Percentiles rank a stretch among this genome's conserved stretches.
phyloP scores from a whole-genome alignment of 2,888 invertebrate species.

The Spisula solida region DNA sequence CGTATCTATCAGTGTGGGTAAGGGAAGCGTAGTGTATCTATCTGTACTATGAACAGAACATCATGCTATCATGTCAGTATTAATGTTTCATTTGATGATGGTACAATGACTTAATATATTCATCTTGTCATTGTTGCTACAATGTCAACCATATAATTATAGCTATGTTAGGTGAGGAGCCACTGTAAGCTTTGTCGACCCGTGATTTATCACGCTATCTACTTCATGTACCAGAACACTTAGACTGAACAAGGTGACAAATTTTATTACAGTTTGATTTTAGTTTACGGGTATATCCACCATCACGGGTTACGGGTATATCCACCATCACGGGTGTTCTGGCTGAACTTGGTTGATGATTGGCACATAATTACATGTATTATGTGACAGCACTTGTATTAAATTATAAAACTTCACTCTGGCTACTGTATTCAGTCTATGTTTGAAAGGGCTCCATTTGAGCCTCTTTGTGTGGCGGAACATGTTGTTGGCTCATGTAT shows the following conservation, averaged over 20 bases:
- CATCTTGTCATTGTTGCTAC: constrained; percentile 37
- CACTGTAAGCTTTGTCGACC: background rate
- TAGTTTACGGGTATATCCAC: constrained; percentile 33
- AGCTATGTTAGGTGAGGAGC: constrained; percentile 5
- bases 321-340: constrained; percentile 6
- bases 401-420: no score
- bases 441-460: no score
- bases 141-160: constrained; percentile 33
- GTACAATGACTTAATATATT: constrained; percentile 45
- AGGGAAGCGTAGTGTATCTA: no score
- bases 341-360: no score
- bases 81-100: constrained; percentile 44
- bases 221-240: constrained; percentile 10
- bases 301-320: constrained; percentile 20
- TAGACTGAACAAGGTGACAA: constrained; percentile 35
- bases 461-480: no score
- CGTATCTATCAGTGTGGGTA: no score
- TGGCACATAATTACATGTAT: background rate
- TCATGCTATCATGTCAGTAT: constrained; percentile 30
- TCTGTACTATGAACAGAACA: constrained; percentile 24
- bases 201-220: constrained; percentile 33
- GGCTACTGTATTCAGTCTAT: no score
- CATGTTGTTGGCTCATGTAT: no score
- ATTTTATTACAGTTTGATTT: constrained; percentile 36
- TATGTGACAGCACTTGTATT: no score